Conservation (phyloP, 53 echinoderm and acorn worm genomes). For the Holothuria leucospilota region DNA sequence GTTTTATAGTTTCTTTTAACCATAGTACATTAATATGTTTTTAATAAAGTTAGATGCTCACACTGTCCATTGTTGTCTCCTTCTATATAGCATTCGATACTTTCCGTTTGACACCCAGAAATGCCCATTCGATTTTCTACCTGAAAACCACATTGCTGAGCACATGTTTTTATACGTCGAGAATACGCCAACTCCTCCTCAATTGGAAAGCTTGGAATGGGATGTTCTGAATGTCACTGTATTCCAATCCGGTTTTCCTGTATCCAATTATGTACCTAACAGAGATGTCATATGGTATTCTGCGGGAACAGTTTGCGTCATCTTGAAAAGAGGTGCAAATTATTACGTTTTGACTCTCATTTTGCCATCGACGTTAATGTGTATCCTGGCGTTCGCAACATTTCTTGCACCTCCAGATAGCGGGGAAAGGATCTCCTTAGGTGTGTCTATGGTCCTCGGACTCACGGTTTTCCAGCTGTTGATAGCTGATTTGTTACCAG, state of each 20-base stretch:
- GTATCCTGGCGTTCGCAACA: constrained; percentile 6
- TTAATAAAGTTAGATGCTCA: too few species aligned
- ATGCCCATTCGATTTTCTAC: not conserved
- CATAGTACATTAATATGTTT: too few species aligned
- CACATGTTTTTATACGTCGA: not conserved
- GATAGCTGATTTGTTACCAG: not conserved
- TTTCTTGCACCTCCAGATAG: constrained; percentile 27
- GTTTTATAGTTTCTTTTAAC: too few species aligned
- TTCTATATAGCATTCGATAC: not conserved
- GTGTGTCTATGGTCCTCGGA: constrained; percentile 31
- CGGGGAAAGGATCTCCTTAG: constrained; percentile 19
- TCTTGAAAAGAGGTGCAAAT: not conserved
- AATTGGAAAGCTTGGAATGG: not conserved
- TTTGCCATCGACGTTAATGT: constrained; percentile 24
- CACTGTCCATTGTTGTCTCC: too few species aligned
- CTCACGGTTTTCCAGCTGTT: constrained; percentile 29
- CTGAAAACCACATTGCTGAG: constrained; percentile 1
- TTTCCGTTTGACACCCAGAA: constrained; percentile 14
- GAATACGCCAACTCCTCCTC: too few species aligned
- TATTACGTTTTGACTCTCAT: constrained; percentile 2
- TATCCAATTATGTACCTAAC: not conserved
- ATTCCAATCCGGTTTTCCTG: not conserved
- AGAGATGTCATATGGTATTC: not conserved
- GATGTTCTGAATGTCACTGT: not conserved
- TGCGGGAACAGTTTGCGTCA: not conserved